A percentile compares a stretch with the other conserved stretches of the same genome.
These are phyloP conservation scores for Trileptium ribeirensis DNA, from an alignment of 2,888 invertebrate genomes.

Conservation along the genomic window DNA sequence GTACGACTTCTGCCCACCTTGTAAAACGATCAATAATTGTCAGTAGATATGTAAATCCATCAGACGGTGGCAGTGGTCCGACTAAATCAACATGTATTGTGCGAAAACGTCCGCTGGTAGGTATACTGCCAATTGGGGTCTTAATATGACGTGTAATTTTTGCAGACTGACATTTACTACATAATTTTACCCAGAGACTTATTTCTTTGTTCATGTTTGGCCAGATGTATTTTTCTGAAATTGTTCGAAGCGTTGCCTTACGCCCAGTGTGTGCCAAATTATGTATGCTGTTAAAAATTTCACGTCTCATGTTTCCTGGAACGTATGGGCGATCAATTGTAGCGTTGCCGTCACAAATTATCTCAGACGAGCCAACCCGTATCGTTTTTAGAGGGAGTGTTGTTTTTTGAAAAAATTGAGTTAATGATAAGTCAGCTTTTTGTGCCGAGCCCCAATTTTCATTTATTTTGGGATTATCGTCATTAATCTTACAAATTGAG, in stretches of 20 bases:
- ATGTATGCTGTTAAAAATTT: too few relatives aligned
- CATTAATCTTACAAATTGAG: neutral
- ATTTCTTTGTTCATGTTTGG: neutral
- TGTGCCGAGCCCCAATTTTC: neutral
- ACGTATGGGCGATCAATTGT: too few relatives aligned
- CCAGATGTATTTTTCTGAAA: neutral
- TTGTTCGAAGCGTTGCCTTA: too few relatives aligned
- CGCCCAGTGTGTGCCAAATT: too few relatives aligned
- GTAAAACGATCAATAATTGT: neutral
- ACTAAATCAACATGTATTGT: constrained; percentile 8
- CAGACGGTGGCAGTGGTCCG: neutral
- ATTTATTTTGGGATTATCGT: neutral
- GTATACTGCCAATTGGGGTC: neutral
- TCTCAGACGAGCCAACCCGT: too few relatives aligned
- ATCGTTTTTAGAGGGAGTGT: neutral
- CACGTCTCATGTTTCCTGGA: too few relatives aligned
- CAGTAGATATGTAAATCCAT: neutral
- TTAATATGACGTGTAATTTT: neutral
- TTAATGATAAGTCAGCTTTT: neutral
- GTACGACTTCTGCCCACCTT: neutral
- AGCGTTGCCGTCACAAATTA: too few relatives aligned
- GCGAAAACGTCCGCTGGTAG: neutral
- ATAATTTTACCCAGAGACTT: neutral
- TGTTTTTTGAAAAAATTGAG: neutral
- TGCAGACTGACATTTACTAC: neutral